Evolutionary conservation across 2,888 invertebrate genomes (phyloP).

Genomic region (Malacosoma neustria): DNA sequence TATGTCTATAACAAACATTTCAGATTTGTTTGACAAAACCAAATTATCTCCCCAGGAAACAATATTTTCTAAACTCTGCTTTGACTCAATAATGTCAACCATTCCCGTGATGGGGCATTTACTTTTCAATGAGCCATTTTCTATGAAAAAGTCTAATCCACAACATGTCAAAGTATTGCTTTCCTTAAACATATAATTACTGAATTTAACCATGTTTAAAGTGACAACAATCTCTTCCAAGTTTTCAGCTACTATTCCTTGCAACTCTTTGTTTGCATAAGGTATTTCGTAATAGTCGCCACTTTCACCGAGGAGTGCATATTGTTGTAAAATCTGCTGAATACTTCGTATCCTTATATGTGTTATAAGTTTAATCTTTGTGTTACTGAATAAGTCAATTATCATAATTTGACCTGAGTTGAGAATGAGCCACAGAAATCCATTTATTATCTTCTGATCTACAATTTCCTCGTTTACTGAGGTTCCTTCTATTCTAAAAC

Average conservation of each 20-base stretch:
- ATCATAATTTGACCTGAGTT: slow-evolving; percentile 38
- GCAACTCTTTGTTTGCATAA: slow-evolving; percentile 25
- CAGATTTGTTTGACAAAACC: slow-evolving; percentile 28
- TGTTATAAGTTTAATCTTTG: slow-evolving; percentile 30
- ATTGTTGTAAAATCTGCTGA: slow-evolving; percentile 16
- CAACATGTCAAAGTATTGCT: slow-evolving; percentile 7
- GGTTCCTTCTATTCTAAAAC: slow-evolving; percentile 16
- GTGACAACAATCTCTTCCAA: slow-evolving; percentile 22
- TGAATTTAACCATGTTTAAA: slow-evolving; percentile 26
- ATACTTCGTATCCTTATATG: slow-evolving; percentile 36
- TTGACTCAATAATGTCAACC: slow-evolving; percentile 23
- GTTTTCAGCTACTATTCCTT: slow-evolving; percentile 23
- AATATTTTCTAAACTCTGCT: slow-evolving; percentile 23
- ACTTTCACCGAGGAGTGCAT: slow-evolving; percentile 46
- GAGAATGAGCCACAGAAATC: slow-evolving; percentile 44
- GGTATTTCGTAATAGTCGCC: slow-evolving; percentile 37
- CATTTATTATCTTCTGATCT: slow-evolving; percentile 30
- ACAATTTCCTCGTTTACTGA: slow-evolving; percentile 31
- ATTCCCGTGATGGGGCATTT: slow-evolving; percentile 45
- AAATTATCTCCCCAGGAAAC: slow-evolving; percentile 37
- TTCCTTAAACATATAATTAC: not conserved
- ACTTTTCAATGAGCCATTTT: slow-evolving; percentile 23
- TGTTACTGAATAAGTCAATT: slow-evolving; percentile 29
- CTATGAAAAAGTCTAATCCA: slow-evolving; percentile 31
- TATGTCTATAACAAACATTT: slow-evolving; percentile 47